phyloP scores from a whole-genome alignment of 2,797 vertebrate species.

The Pelodytes ibericus region DNA sequence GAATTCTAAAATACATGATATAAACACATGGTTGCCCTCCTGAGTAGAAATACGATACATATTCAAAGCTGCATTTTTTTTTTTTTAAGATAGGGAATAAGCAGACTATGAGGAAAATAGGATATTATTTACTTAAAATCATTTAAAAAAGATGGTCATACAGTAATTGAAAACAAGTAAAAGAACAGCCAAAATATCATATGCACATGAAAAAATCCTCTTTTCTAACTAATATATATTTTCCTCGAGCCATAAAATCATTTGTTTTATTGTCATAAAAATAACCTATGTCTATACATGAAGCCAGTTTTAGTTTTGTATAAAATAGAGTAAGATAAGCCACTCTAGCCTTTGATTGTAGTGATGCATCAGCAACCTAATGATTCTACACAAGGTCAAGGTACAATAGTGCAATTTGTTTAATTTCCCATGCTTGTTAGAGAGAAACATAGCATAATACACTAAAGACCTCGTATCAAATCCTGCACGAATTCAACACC shows the following conservation, averaged over 20 bases:
- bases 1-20: no score
- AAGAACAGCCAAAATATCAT: neutral
- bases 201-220: neutral
- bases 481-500: neutral
- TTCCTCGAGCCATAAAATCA: neutral
- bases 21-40: no score
- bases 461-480: neutral
- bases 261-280: neutral
- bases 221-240: neutral
- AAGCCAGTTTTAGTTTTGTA: neutral
- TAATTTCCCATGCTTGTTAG: constrained; percentile 7
- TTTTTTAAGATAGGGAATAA: no score
- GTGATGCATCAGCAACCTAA: constrained; percentile 1
- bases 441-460: neutral
- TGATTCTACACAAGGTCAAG: constrained; percentile 7
- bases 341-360: neutral
- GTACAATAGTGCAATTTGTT: constrained; percentile 3
- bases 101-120: no score
- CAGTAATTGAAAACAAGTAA: no score
- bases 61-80: no score
- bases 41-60: no score
- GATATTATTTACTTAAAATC: no score
- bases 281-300: neutral
- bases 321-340: neutral
- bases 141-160: no score